Base-by-base conservation (phyloP, 35 echinoderm and acorn worm species). In the Strongylocentrotus purpuratus region DNA sequence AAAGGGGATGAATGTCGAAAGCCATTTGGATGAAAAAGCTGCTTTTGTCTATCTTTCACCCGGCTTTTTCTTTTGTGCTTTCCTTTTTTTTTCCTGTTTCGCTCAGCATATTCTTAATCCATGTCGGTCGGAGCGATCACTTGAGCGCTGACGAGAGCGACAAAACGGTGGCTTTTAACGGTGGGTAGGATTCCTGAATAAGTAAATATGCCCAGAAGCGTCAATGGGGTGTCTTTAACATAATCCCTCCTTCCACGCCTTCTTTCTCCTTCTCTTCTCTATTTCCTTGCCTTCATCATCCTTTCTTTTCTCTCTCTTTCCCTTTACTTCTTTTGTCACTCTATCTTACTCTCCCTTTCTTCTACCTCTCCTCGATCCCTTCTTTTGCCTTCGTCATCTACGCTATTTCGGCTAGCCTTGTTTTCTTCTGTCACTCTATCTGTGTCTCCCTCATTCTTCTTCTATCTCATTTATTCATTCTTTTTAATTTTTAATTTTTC, bases 81-180 rank as follows among this genome's bases (percentile, higher is more conserved):
- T 89, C 87, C 33, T 22, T 85, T 31, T 85, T 31, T 33, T 46
- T 33, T n/a, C 13, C 87, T 89, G 0, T 89, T 46, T 89, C 87
- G 17, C 31, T 89, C 32, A 11, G 33, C 45, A 33, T 41, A 89
- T 89, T 46, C 87, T 46, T 89, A 89, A 89, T 89, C 87, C 32
- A 45, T 45, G 87, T 89, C 33, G 91, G 48, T 31, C 2, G 32
- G 45, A 46, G 91, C 91, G 48, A 47, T 93, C 91, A 93, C 91
- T 93, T 58, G n/a, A 93, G 48, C 91, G 91, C 91, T 93, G 91
- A 93, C n/a, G 31, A 93, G 48, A 58, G 33, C 91, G 32, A 89
- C 87, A 89, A 93, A 93, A 93, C 91, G 91, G 11, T 93, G 91
- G 91, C 91, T 93, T 93, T 48, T 93, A 93, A 58, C 48, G 91